These are phyloP conservation scores for Archips xylosteana DNA, from an alignment of 2,888 invertebrate genomes.

Conservation along the genomic window DNA sequence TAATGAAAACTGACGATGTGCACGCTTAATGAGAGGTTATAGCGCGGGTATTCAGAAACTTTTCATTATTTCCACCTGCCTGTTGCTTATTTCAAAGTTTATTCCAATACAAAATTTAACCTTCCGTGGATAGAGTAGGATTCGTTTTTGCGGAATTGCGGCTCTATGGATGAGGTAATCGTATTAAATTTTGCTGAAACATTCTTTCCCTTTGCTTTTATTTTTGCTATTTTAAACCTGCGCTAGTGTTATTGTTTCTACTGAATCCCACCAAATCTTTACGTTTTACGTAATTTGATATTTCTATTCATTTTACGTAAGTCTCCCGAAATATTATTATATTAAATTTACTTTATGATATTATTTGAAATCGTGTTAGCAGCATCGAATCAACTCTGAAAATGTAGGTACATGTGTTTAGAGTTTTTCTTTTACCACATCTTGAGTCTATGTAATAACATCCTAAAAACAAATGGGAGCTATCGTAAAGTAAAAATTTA, in stretches of 20 bases:
- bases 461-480: too few species aligned
- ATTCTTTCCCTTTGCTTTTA: conserved; percentile 24
- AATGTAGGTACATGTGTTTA: too few species aligned
- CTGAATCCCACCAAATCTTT: conserved; percentile 10
- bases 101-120: background rate
- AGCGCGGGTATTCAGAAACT: conserved; percentile 33
- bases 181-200: conserved; percentile 28
- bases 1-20: conserved; percentile 4
- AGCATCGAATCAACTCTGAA: too few species aligned
- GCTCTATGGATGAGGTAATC: conserved; percentile 10
- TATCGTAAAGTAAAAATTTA: too few species aligned
- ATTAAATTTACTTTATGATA: too few species aligned
- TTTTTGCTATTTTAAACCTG: conserved; percentile 19
- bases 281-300: too few species aligned
- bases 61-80: conserved; percentile 52
- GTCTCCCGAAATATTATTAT: too few species aligned
- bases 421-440: too few species aligned
- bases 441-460: too few species aligned
- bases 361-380: too few species aligned
- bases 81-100: conserved; percentile 51
- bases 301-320: too few species aligned
- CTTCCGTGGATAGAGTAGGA: background rate
- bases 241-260: conserved; percentile 24
- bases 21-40: conserved; percentile 25
- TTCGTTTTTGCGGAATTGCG: background rate